Percentiles rank a stretch among this genome's conserved stretches.
Evolutionary conservation across 2,113 vertebrate genomes (phyloP).

Genomic region (Chlorodrepanis virens): DNA sequence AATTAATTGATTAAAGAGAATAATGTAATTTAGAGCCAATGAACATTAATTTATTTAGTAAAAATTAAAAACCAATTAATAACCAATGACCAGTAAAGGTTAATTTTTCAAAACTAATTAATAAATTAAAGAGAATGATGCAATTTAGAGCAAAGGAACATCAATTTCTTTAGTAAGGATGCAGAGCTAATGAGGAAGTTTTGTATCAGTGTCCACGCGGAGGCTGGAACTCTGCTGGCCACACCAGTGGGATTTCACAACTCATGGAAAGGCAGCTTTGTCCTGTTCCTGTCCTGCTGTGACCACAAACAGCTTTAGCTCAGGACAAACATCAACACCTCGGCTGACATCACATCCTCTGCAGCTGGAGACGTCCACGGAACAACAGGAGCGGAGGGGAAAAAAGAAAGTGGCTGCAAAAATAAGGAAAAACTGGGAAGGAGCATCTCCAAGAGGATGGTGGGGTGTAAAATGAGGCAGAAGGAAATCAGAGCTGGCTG

Average conservation of each 20-base stretch:
- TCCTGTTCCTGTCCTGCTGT: not conserved
- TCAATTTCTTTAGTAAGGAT: not conserved
- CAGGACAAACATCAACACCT: not conserved
- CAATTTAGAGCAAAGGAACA: not conserved
- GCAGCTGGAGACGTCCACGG: not conserved
- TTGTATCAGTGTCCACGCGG: rapidly evolving
- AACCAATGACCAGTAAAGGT: not conserved
- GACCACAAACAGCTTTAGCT: not conserved
- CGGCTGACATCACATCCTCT: not conserved
- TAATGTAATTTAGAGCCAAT: too few relatives aligned
- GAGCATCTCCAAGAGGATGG: not conserved
- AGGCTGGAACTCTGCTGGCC: not conserved
- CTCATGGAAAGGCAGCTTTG: not conserved
- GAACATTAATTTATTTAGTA: too few relatives aligned
- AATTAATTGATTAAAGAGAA: too few relatives aligned
- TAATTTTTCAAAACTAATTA: not conserved
- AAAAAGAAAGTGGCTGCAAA: not conserved
- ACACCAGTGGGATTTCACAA: not conserved
- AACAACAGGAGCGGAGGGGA: not conserved
- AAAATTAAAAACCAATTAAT: too few relatives aligned
- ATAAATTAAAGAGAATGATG: too few relatives aligned
- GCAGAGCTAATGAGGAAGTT: not conserved
- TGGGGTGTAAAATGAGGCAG: not conserved
- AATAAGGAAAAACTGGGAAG: not conserved
- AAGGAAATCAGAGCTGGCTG: not conserved